phyloP scores from a whole-genome alignment of 2,797 vertebrate species.

The Bradypus variegatus region DNA sequence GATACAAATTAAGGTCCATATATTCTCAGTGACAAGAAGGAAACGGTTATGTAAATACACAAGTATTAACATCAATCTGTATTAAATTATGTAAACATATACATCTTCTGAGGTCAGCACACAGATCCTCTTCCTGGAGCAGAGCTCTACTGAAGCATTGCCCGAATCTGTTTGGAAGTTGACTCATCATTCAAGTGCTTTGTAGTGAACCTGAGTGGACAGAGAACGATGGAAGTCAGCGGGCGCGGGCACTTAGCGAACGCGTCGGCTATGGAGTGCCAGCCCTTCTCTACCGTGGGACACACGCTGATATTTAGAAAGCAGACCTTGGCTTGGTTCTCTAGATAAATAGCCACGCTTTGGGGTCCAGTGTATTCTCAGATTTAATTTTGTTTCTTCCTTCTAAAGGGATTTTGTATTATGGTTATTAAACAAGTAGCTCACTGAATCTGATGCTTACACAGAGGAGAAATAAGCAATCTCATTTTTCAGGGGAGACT shows the following conservation, averaged over 20 bases:
- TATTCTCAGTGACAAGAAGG: constrained; percentile 80
- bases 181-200: constrained; percentile 99
- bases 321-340: neutral
- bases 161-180: constrained; percentile 96
- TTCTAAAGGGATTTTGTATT: constrained; percentile 14
- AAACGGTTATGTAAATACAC: constrained; percentile 93
- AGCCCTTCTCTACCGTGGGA: neutral
- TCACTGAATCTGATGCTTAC: constrained; percentile 8
- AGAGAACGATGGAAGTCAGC: neutral
- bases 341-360: neutral
- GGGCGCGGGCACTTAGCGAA: neutral
- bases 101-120: constrained; percentile 97
- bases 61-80: constrained; percentile 94
- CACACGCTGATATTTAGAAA: neutral
- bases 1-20: constrained; percentile 75
- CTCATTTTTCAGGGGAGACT: neutral
- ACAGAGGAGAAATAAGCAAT: neutral
- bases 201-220: constrained; percentile 89
- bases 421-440: neutral
- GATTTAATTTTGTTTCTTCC: neutral
- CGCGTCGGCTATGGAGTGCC: neutral
- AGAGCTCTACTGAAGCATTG: constrained; percentile 93
- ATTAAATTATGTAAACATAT: constrained; percentile 99
- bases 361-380: neutral
- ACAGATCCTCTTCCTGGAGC: constrained; percentile 83